These are phyloP conservation scores for Bombus difficillimus DNA, from an alignment of 1,140 invertebrate species.

Conservation along the genomic window DNA sequence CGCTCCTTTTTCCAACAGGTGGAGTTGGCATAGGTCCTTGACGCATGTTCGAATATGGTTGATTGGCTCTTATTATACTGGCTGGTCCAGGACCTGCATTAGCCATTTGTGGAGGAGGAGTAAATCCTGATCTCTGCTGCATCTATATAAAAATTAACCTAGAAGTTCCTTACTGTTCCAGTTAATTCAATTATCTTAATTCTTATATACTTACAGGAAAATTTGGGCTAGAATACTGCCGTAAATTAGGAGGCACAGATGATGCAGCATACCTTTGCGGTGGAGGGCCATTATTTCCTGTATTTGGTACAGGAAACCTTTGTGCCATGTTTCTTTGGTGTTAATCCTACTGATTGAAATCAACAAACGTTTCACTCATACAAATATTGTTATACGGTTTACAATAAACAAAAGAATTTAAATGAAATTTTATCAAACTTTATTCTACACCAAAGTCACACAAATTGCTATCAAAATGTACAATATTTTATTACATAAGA, in stretches of 20 bases:
- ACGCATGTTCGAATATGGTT: constrained; percentile 84
- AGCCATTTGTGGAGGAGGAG: constrained; percentile 83
- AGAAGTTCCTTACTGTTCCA: constrained; percentile 3
- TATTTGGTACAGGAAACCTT: constrained; percentile 84
- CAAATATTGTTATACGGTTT: not conserved
- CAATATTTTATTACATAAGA: not conserved
- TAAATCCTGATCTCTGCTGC: constrained; percentile 83
- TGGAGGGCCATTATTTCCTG: constrained; percentile 84
- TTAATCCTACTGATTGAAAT: constrained; percentile 4
- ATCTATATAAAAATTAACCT: constrained; percentile 72
- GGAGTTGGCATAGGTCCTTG: constrained; percentile 84
- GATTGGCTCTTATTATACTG: constrained; percentile 84
- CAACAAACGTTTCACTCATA: not conserved
- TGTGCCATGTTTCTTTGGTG: constrained; percentile 83
- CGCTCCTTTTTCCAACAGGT: constrained; percentile 84
- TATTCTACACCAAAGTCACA: not conserved
- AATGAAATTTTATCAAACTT: not conserved
- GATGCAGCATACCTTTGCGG: constrained; percentile 85
- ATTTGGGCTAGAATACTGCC: constrained; percentile 85
- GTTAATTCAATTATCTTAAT: constrained; percentile 6
- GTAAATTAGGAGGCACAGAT: constrained; percentile 83
- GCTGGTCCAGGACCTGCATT: constrained; percentile 82
- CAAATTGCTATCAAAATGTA: not conserved
- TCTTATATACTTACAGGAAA: constrained; percentile 83
- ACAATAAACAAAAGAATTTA: not conserved